Evolutionary conservation across 2,797 vertebrate genomes (phyloP).

Genomic region (Leptodactylus fallax): DNA sequence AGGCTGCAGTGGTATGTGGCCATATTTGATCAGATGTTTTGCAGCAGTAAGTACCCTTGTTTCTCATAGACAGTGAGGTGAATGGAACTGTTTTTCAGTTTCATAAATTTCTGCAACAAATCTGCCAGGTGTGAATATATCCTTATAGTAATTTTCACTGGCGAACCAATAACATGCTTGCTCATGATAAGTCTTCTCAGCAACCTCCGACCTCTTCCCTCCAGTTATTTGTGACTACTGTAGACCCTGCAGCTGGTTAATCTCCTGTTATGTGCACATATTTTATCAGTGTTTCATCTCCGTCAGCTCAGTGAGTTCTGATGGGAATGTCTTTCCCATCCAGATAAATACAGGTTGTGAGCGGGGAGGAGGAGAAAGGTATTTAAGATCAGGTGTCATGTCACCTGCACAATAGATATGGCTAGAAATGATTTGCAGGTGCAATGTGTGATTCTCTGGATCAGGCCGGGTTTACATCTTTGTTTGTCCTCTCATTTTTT

Average conservation of each 20-base stretch:
- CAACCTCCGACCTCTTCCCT: not conserved
- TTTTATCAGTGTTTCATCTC: constrained; percentile 17
- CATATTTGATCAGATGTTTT: too few relatives aligned
- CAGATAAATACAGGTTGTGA: constrained; percentile 44
- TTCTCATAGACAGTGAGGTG: too few relatives aligned
- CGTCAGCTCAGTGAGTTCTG: not conserved
- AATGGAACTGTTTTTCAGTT: too few relatives aligned
- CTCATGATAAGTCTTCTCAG: not conserved
- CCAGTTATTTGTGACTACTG: not conserved
- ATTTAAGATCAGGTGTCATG: constrained; percentile 38
- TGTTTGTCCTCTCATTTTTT: not conserved
- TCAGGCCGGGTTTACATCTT: not conserved
- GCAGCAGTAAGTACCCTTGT: too few relatives aligned
- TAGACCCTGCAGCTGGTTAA: not conserved
- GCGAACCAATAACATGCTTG: not conserved
- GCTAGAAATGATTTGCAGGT: constrained; percentile 1
- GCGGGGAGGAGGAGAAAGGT: not conserved
- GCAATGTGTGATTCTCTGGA: not conserved
- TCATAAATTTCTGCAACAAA: too few relatives aligned
- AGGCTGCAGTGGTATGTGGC: too few relatives aligned
- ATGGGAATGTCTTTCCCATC: not conserved
- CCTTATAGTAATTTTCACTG: not conserved
- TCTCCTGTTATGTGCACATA: constrained; percentile 4
- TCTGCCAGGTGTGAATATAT: too few relatives aligned
- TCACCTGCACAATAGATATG: not conserved